A percentile compares a stretch with the other conserved stretches of the same genome.
These are phyloP conservation scores for Zeugodacus cucurbitae DNA, from an alignment of 1,140 invertebrate genomes.

Conservation along the genomic window DNA sequence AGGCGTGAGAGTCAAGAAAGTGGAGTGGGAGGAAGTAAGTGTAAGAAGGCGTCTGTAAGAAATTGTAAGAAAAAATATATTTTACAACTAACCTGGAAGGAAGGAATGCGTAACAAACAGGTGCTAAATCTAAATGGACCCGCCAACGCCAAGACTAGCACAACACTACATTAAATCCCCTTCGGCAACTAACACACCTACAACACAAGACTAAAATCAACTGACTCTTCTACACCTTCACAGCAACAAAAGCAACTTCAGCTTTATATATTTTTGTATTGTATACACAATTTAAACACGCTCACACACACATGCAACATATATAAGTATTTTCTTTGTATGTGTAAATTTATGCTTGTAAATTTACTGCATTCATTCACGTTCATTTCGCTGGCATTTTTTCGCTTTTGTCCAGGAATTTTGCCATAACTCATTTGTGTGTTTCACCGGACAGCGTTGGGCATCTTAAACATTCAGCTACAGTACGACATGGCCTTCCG, in stretches of 20 bases:
- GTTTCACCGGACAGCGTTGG: not conserved
- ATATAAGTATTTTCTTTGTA: not conserved
- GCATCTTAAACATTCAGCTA: not conserved
- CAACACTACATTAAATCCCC: not conserved
- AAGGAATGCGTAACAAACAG: not conserved
- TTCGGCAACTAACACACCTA: not conserved
- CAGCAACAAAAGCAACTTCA: not conserved
- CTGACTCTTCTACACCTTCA: not conserved
- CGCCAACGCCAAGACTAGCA: not conserved
- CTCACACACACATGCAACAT: not conserved
- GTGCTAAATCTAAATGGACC: not conserved
- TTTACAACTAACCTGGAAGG: not conserved
- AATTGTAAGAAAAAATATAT: not conserved
- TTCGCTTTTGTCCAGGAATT: not conserved
- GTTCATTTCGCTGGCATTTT: not conserved
- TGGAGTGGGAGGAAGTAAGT: not conserved
- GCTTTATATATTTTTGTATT: not conserved
- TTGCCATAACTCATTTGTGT: constrained; percentile 15
- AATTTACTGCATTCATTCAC: constrained; percentile 9
- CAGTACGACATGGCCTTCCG: not conserved
- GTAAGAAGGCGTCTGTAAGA: not conserved
- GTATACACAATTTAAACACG: not conserved
- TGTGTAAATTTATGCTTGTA: not conserved
- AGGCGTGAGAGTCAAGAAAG: not conserved
- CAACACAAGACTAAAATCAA: not conserved